Base-by-base conservation (phyloP, 2,888 invertebrate genomes). In the Andrena praecox region DNA sequence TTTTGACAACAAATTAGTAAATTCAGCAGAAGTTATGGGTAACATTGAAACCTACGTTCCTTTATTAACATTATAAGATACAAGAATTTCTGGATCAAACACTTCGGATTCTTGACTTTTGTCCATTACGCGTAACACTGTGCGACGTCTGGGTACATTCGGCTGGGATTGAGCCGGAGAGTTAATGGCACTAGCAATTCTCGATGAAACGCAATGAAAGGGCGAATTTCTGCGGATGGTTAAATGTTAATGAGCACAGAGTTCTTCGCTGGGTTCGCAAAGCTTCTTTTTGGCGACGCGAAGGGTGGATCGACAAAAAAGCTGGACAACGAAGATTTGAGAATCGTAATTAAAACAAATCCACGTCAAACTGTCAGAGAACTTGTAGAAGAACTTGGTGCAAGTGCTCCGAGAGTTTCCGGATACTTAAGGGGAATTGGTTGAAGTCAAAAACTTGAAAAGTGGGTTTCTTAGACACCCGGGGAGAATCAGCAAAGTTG, bases 311-410 rank as follows among this genome's bases (percentile, higher is more conserved):
- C n/a, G 16, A 31, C 31, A 31, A n/a, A n/a, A n/a, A 27, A 31
- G 27, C 16, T 33, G n/a, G 31, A 60, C 31, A 60, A 27, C n/a
- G n/a, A 60, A 27, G 60, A 60, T 60, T 31, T 27, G 31, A 60
- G 29, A 60, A 60, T 60, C 31, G 31, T 60, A 60, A 60, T 31
- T 31, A 31, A 60, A 60, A 31, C 60, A 60, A 60, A 60, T 60
- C 60, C 31, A 60, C 24, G 56, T 56, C 60, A 31, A 31, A 31
- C 60, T 60, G 60, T 60, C 60, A 33, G 27, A 31, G 60, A 60
- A 60, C 31, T 60, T 33, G 60, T 31, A 16, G 27, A 29, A 27
- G 31, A 60, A 60, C 31, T 60, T 60, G 60, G 60, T 27, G 16
- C 60, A 31, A 60, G 33, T 33, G 60, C 31, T 60, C n/a, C 27